These are phyloP conservation scores for Lophochroa leadbeateri DNA, from an alignment of 2,113 vertebrate species.

Conservation along the genomic window DNA sequence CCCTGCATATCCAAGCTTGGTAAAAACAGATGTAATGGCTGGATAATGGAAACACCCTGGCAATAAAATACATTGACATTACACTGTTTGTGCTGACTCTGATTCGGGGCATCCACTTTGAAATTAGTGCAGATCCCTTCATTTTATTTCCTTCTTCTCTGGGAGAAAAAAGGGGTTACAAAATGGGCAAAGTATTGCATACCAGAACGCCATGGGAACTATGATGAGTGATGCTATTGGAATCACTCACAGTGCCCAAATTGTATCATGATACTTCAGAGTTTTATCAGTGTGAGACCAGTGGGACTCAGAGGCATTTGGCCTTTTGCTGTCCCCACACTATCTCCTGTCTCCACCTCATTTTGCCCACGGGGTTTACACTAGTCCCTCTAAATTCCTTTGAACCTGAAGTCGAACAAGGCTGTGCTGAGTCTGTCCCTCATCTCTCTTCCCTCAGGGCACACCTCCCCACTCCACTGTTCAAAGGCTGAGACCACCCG, in stretches of 20 bases:
- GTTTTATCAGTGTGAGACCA: background rate
- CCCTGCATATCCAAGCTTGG: background rate
- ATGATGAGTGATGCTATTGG: background rate
- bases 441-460: background rate
- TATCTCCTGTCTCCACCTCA: background rate
- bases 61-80: background rate
- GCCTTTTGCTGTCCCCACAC: background rate
- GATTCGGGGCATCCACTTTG: background rate
- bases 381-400: background rate
- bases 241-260: background rate
- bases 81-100: background rate
- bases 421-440: background rate
- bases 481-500: background rate
- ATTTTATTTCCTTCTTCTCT: background rate
- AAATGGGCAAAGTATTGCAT: background rate
- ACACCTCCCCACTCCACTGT: background rate
- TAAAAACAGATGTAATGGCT: background rate
- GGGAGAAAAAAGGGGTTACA: background rate
- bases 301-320: background rate
- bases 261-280: background rate
- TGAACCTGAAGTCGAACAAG: background rate
- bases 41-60: background rate
- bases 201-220: fast-evolving
- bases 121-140: background rate
- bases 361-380: background rate